These are phyloP conservation scores for Callionymus lyra DNA, from an alignment of 2,113 vertebrate genomes.

Conservation along the genomic window DNA sequence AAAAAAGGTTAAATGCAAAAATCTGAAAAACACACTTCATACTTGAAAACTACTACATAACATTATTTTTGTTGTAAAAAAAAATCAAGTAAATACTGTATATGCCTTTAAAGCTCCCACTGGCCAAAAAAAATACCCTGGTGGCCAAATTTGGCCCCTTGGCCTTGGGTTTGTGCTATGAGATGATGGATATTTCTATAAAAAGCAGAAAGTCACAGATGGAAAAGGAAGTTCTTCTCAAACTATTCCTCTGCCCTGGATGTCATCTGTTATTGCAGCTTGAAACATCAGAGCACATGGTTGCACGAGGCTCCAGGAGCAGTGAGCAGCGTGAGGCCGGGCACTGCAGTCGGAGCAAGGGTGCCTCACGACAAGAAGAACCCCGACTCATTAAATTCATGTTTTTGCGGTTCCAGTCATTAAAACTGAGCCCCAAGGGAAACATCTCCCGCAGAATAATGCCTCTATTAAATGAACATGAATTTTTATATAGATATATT, in stretches of 20 bases:
- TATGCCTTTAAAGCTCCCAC: no score
- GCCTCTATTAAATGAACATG: slow-evolving; percentile 27
- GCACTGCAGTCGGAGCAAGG: slow-evolving; percentile 9
- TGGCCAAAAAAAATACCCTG: no score
- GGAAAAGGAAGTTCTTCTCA: neutral
- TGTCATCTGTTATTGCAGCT: slow-evolving; percentile 10
- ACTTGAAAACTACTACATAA: no score
- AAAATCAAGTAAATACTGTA: no score
- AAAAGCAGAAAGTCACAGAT: no score
- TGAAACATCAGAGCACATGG: slow-evolving; percentile 12
- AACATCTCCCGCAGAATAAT: slow-evolving; percentile 25
- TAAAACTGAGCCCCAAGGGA: slow-evolving; percentile 32
- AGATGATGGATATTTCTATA: no score
- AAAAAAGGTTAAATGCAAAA: no score
- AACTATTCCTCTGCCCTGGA: slow-evolving; percentile 2
- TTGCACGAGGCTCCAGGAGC: slow-evolving; percentile 17
- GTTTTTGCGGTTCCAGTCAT: slow-evolving; percentile 35
- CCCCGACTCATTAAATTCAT: slow-evolving; percentile 33
- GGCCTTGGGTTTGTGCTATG: no score
- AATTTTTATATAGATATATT: slow-evolving; percentile 12
- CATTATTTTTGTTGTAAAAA: no score
- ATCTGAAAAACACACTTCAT: no score
- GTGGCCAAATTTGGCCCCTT: no score
- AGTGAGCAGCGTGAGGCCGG: slow-evolving; percentile 14
- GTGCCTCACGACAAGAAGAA: slow-evolving; percentile 24